Base-by-base conservation (phyloP, 2,888 invertebrate genomes). In the Apamea sordens region DNA sequence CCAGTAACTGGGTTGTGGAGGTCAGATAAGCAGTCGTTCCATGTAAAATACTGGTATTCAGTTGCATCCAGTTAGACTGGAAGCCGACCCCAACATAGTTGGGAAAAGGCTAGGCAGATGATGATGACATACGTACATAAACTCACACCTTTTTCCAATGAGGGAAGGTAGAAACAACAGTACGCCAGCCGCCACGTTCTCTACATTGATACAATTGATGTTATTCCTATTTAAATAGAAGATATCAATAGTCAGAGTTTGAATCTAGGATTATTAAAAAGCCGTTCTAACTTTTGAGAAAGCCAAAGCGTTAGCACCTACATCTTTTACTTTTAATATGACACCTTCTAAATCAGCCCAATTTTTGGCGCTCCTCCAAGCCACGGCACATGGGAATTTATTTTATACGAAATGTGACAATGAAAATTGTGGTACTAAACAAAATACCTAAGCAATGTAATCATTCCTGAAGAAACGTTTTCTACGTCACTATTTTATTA, bases 361-460 rank as follows among this genome's bases (percentile, higher is more conserved):
- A 80, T 50, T 67, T 36, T 68, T 10, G 80, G 67, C 70, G 68
- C 15, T 53, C 18, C 47, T 59, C 69, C 75, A 65, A 75, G 63
- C 59, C 21, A 68, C n/a, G 41, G 11, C 24, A 69, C 15, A 28
- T 65, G 13, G 18, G 24, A 70, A 71, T 53, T 47, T 61, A 50
- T 32, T 41, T 41, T 21, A n/a, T 28, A 63, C n/a, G 24, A 36
- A 8, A 36, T 53, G 21, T 53, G 28, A 53, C 63, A 32, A 18
- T 68, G 47, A 18, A 56, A n/a, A 28, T 53, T n/a, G 1, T 15
- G 36, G 36, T 5, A 2, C 15, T 11, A 21, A 36, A 36, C 5
- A 36, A 64, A 28, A 61, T 28, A 6, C 28, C 47, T 11, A 47
- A 36, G 24, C 21, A 13, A 32, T n/a, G 24, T 6, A 15, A 15